Conservation (phyloP, 2,113 vertebrate genomes). For the Menura novaehollandiae region DNA sequence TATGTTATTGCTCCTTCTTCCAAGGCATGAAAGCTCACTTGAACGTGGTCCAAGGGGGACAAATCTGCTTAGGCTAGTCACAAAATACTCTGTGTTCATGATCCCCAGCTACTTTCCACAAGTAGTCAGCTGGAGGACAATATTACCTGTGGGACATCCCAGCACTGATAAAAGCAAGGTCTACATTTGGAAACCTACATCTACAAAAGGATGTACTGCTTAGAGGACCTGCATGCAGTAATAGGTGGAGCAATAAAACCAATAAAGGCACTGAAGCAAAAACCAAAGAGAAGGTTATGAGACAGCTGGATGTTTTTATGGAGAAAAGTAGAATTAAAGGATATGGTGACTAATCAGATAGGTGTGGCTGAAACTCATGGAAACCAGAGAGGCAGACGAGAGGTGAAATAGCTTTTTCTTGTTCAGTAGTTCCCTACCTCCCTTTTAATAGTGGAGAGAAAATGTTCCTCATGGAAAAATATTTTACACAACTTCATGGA, state of each 20-base stretch:
- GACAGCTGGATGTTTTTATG: background rate
- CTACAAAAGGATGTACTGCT: background rate
- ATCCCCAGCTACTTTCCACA: background rate
- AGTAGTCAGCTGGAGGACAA: background rate
- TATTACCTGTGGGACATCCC: background rate
- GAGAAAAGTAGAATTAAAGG: background rate
- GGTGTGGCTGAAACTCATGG: background rate
- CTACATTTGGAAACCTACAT: background rate
- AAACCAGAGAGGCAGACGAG: background rate
- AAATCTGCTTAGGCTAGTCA: background rate
- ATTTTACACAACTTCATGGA: background rate
- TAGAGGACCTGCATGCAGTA: rapidly evolving
- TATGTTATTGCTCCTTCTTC: background rate
- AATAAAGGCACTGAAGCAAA: background rate
- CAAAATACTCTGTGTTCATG: background rate
- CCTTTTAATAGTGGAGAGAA: background rate
- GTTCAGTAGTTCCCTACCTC: background rate
- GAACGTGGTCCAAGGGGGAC: background rate
- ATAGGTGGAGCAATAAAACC: background rate
- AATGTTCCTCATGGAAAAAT: background rate
- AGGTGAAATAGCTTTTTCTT: background rate
- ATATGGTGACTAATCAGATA: background rate
- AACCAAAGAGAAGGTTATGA: background rate
- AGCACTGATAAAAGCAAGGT: background rate
- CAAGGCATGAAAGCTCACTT: background rate